Evolutionary conservation across 23 tunicate species (phyloP), one percentile per base, ranked within the genome.

Genomic region (Diplosoma virens): DNA sequence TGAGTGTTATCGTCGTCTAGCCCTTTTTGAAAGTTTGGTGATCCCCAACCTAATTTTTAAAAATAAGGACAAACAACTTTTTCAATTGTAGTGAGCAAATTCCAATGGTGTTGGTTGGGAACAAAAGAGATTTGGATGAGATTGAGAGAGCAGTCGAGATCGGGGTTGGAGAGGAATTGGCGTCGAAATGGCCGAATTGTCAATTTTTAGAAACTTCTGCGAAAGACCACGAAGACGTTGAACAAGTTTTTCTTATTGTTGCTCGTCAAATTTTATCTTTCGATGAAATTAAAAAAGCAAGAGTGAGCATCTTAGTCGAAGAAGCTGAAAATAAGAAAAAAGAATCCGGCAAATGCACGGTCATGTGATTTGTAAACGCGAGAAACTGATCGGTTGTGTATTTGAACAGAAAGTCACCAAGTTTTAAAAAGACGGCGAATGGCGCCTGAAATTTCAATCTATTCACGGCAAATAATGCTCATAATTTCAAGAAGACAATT

Each of bases 171-270:
- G 76, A 35, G 22, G 71, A 79, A 55, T 66, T 90, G 9, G 97
- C 90, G 25, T 56, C 79, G 2, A 66, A 59, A 36, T 90, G 97
- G 97, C 86, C 90, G 1, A 79, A 74, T 37, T 90, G 97, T 63
- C 58, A 58, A 4, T 84, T 90, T 54, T 55, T 90, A 29, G 97
- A 90, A 48, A 90, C 97, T 28, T 79, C 87, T 25, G 97, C 97
- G 16, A 84, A 48, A 55, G 69, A 84, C 30, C 66, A 73, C 58
- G 41, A 58, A 21, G 90, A 90, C 25, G 32, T 84, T 2, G 83
- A 75, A 30, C 74, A 78, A 29, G 85, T 90, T 3, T 90, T 90
- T 50, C 31, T 33, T 14, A 23, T 41, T 6, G 66, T 66, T 1
- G 82, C 73, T 3, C 69, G 77, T 16, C 59, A 81, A 60, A 84